A percentile compares a stretch with the other conserved stretches of the same genome.
Evolutionary conservation across 2,113 vertebrate genomes (phyloP).

Genomic region (Typhlomys cinereus): DNA sequence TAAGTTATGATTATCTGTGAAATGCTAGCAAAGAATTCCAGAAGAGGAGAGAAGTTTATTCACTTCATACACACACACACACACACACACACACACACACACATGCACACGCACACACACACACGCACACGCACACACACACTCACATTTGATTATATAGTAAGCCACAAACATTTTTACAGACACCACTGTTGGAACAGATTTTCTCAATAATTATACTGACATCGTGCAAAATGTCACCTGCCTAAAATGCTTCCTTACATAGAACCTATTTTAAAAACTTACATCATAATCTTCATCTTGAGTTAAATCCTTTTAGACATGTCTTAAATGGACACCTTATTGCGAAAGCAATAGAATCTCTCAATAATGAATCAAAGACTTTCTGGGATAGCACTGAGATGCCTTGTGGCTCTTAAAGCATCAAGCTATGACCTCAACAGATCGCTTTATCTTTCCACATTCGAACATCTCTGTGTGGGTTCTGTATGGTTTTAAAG

Average conservation of each 20-base stretch:
- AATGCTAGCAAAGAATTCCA: background rate
- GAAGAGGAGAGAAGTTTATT: too few species aligned
- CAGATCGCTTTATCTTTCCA: background rate
- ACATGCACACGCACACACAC: too few species aligned
- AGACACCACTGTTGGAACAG: background rate
- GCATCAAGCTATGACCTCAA: background rate
- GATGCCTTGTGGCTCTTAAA: background rate
- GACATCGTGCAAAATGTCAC: background rate
- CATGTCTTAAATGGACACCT: background rate
- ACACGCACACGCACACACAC: too few species aligned
- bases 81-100: too few species aligned
- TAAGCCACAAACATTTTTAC: too few species aligned
- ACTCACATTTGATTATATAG: too few species aligned
- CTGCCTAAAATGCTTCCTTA: background rate
- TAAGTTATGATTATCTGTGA: background rate
- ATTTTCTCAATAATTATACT: background rate
- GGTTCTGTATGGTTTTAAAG: background rate
- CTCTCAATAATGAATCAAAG: background rate
- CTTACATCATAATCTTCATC: conserved; percentile 1
- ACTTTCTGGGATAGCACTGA: background rate
- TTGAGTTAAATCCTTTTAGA: background rate
- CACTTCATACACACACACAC: too few species aligned
- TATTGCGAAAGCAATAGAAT: background rate
- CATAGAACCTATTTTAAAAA: background rate
- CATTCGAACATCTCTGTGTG: background rate